These are phyloP conservation scores for Leptodactylus fuscus DNA, from an alignment of 2,113 vertebrate species.

Conservation along the genomic window DNA sequence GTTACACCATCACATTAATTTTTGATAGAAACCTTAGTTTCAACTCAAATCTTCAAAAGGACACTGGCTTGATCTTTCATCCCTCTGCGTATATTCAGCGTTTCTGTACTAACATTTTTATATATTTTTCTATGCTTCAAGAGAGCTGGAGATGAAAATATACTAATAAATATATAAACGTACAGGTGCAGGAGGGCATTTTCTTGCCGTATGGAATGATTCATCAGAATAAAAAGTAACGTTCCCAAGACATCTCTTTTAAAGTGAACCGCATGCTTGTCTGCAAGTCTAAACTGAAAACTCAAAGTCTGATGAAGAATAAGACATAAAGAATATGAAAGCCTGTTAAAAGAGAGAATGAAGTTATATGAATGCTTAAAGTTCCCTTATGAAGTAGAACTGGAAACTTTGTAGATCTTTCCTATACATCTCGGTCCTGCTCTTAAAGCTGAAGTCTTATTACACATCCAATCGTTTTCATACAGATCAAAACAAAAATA, in stretches of 20 bases:
- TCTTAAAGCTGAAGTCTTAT: too few species aligned
- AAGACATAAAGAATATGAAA: background rate
- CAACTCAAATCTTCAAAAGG: conserved; percentile 47
- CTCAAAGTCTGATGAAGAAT: background rate
- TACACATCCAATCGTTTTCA: too few species aligned
- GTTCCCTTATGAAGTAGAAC: background rate
- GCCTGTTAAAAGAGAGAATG: background rate
- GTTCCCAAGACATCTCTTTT: background rate
- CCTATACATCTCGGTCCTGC: too few species aligned
- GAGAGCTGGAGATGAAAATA: background rate
- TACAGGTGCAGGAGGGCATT: background rate
- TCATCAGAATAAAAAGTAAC: conserved; percentile 1
- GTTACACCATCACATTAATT: conserved; percentile 48
- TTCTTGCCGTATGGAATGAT: background rate
- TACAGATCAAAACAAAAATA: too few species aligned
- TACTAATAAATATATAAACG: conserved; percentile 1
- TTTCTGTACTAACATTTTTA: conserved; percentile 10
- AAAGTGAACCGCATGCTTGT: background rate
- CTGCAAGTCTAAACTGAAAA: background rate
- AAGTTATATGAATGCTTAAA: background rate
- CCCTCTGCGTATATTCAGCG: background rate
- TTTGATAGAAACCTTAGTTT: conserved; percentile 56
- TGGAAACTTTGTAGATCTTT: too few species aligned
- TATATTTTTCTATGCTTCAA: conserved; percentile 15
- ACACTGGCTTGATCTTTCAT: conserved; percentile 30